Percentiles rank a stretch among this genome's conserved stretches.
These are phyloP conservation scores for Neodon shergylaensis DNA, from an alignment of 2,113 vertebrate genomes.

Conservation along the genomic window DNA sequence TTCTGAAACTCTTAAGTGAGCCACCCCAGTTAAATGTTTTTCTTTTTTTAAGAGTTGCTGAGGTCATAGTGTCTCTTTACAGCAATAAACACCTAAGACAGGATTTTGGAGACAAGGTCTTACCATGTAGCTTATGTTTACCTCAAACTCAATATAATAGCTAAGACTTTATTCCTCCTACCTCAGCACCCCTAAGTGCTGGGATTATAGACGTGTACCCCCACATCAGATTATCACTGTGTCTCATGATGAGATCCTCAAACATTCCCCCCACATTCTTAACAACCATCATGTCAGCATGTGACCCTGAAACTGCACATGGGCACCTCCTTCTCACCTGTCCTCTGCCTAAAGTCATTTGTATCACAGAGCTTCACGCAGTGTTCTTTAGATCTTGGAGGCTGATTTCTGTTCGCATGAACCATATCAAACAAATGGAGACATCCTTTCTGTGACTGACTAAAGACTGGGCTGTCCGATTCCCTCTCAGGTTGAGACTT, in stretches of 20 bases:
- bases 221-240: background rate
- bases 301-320: background rate
- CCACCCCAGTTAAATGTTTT: too few species aligned
- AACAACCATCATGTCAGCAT: background rate
- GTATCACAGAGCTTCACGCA: background rate
- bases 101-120: too few species aligned
- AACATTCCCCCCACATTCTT: background rate
- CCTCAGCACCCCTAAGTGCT: too few species aligned
- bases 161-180: too few species aligned
- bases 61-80: too few species aligned
- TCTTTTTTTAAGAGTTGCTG: too few species aligned
- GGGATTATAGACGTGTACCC: background rate
- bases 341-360: background rate
- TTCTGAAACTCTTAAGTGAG: too few species aligned
- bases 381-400: background rate
- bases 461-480: background rate
- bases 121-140: too few species aligned
- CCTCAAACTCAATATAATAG: too few species aligned
- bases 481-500: background rate
- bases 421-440: background rate
- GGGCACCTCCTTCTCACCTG: background rate
- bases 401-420: background rate
- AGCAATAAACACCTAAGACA: too few species aligned
- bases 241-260: conserved; percentile 14
- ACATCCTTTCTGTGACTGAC: background rate